Evolutionary conservation across 2,888 invertebrate species (phyloP).

Genomic region (Phytoseiulus persimilis): DNA sequence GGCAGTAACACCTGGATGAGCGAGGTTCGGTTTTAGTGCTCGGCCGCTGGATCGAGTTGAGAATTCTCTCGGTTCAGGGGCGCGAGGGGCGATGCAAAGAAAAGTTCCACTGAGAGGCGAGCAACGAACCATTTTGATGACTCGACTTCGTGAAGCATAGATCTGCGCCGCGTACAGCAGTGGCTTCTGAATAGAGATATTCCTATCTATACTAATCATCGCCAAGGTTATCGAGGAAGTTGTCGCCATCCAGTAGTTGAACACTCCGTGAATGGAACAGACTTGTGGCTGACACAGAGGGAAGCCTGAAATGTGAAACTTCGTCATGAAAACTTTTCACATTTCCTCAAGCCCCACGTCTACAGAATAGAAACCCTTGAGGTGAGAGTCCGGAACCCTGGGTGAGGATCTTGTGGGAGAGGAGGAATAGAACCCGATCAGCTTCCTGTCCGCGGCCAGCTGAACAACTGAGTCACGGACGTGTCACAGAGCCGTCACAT

Average conservation of each 20-base stretch:
- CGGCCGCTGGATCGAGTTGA: neutral
- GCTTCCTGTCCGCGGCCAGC: neutral
- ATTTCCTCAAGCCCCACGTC: no score
- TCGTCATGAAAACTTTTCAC: no score
- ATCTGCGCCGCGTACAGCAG: slow-evolving; percentile 47
- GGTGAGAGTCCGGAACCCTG: no score
- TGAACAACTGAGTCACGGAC: neutral
- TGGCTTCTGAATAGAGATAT: slow-evolving; percentile 48
- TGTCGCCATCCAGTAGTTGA: slow-evolving; percentile 50
- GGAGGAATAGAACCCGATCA: neutral
- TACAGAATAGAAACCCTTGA: no score
- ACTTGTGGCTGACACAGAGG: slow-evolving; percentile 40
- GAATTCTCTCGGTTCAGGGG: neutral
- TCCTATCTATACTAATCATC: slow-evolving; percentile 49
- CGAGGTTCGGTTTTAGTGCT: neutral
- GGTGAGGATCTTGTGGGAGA: neutral
- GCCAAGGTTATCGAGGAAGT: slow-evolving; percentile 50
- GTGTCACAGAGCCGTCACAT: neutral
- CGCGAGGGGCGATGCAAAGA: no score
- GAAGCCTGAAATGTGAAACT: slow-evolving; percentile 9
- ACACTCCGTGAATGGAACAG: slow-evolving; percentile 48
- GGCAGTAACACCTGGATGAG: slow-evolving; percentile 6
- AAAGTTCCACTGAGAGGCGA: no score
- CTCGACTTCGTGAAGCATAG: slow-evolving; percentile 22
- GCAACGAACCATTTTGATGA: slow-evolving; percentile 27